Percentiles rank a stretch among this genome's conserved stretches.
Evolutionary conservation across 1,140 invertebrate species (phyloP).

Genomic region (Oryzaephilus surinamensis): DNA sequence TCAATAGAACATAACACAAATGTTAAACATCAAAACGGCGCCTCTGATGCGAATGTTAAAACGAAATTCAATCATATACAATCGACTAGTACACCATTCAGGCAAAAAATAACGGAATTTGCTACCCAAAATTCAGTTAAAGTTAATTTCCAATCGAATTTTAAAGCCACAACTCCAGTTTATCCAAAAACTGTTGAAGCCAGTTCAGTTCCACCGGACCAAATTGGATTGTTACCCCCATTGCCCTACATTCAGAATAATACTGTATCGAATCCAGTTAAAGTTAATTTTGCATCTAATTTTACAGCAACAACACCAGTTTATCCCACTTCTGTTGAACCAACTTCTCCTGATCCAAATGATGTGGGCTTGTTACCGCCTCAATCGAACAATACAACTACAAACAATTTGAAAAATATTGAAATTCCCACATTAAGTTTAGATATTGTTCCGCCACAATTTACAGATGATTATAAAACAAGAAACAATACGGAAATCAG

Average conservation of each 20-base stretch:
- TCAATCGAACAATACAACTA: constrained; percentile 3
- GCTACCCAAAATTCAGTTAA: too few relatives aligned
- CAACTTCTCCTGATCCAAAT: background rate
- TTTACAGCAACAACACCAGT: constrained; percentile 18
- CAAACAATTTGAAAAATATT: constrained; percentile 10
- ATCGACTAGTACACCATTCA: too few relatives aligned
- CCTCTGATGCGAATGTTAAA: too few relatives aligned
- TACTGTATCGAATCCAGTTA: background rate
- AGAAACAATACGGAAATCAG: background rate
- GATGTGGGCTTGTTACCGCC: background rate
- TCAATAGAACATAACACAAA: too few relatives aligned
- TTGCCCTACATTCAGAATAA: background rate
- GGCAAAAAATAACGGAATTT: too few relatives aligned
- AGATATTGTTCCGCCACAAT: constrained; percentile 2
- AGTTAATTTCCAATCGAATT: constrained; percentile 26
- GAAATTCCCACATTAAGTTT: constrained; percentile 3
- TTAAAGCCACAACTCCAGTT: constrained; percentile 31
- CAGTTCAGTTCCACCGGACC: constrained; percentile 11
- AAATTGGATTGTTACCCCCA: constrained; percentile 22
- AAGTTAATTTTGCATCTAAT: constrained; percentile 13
- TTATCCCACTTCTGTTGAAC: constrained; percentile 12
- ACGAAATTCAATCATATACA: too few relatives aligned
- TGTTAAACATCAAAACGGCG: too few relatives aligned
- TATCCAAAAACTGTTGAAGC: constrained; percentile 24
- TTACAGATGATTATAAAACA: background rate